Conservation (phyloP, 2,888 invertebrate species). For the Parnassius smintheus region DNA sequence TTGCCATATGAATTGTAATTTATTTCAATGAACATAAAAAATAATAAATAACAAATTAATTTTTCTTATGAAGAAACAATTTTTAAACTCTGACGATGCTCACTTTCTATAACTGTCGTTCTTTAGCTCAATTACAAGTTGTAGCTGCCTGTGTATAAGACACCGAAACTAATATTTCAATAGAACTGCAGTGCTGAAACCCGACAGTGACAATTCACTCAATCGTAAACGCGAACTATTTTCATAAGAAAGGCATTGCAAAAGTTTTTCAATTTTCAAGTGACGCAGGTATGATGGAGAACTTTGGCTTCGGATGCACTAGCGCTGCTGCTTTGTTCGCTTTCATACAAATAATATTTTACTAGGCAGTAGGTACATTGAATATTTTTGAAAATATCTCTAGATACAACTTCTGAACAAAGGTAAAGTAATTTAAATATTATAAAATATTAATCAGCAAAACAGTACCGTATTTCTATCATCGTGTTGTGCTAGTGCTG, state of each 20-base stretch:
- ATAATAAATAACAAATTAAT: not conserved
- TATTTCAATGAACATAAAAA: not conserved
- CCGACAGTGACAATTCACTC: slow-evolving; percentile 77
- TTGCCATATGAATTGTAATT: no score
- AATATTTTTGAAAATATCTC: not conserved
- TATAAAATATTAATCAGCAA: no score
- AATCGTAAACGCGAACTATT: slow-evolving; percentile 77
- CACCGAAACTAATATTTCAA: slow-evolving; percentile 55
- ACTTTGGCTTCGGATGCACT: slow-evolving; percentile 68
- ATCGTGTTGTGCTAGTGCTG: no score
- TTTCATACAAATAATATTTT: slow-evolving; percentile 25
- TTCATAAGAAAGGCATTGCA: slow-evolving; percentile 78
- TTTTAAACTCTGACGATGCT: slow-evolving; percentile 17
- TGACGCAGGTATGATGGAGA: slow-evolving; percentile 79
- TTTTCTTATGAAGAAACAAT: not conserved
- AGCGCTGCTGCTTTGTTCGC: slow-evolving; percentile 31
- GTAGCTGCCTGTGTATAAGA: slow-evolving; percentile 22
- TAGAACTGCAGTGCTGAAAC: slow-evolving; percentile 64
- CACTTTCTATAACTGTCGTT: slow-evolving; percentile 15
- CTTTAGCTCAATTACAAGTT: slow-evolving; percentile 15
- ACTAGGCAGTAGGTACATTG: slow-evolving; percentile 3
- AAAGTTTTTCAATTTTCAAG: slow-evolving; percentile 81
- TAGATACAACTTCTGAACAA: no score
- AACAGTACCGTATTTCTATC: no score
- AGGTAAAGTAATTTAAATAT: no score